A percentile compares a stretch with the other conserved stretches of the same genome.
Conservation (phyloP, 2,113 vertebrate genomes). For the Gavia stellata region DNA sequence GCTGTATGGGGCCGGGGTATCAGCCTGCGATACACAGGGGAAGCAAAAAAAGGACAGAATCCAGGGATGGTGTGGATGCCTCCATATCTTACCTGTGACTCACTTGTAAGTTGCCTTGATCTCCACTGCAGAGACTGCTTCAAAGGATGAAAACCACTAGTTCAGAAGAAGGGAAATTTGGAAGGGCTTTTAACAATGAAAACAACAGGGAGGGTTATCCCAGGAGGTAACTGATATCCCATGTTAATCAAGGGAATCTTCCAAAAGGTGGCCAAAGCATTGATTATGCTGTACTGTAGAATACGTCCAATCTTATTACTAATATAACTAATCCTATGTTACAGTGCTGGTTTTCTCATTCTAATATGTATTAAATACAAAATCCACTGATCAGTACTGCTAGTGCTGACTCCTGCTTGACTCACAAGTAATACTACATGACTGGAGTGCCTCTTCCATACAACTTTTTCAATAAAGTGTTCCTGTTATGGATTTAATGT, state of each 20-base stretch:
- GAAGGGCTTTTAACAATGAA: not conserved
- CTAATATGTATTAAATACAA: not conserved
- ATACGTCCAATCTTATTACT: not conserved
- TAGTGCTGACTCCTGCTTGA: not conserved
- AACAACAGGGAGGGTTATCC: not conserved
- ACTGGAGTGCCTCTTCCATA: not conserved
- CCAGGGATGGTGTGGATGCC: not conserved
- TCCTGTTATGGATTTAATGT: not conserved
- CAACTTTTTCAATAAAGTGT: not conserved
- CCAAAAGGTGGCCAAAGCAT: not conserved
- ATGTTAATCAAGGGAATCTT: not conserved
- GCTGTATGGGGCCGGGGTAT: not conserved
- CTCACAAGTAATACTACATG: not conserved
- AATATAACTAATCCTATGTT: not conserved
- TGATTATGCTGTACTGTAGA: not conserved
- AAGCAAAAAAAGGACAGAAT: not conserved
- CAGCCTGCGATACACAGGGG: not conserved
- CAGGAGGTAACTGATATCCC: not conserved
- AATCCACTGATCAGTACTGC: not conserved
- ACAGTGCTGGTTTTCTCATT: not conserved
- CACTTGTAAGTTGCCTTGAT: not conserved
- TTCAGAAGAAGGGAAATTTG: not conserved
- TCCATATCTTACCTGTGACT: not conserved
- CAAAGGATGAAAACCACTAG: not conserved
- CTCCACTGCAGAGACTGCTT: not conserved